These are phyloP conservation scores for Anarsia innoxiella DNA, from an alignment of 2,888 invertebrate genomes.

Conservation along the genomic window DNA sequence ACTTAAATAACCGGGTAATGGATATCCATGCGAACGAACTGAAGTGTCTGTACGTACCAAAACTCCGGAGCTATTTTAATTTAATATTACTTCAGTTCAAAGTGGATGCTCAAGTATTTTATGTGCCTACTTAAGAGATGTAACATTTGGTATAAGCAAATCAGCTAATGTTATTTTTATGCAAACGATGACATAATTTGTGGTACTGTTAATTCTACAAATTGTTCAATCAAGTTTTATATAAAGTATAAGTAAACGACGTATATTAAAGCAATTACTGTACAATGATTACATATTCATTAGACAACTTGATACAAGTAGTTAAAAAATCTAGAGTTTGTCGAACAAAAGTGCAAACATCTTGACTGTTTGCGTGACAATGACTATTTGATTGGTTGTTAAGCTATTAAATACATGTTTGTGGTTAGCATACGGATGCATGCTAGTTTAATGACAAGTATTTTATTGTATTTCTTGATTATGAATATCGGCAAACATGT, in stretches of 20 bases:
- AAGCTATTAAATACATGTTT: slow-evolving; percentile 23
- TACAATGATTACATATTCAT: no score
- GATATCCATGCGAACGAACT: slow-evolving; percentile 35
- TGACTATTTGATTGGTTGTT: slow-evolving; percentile 21
- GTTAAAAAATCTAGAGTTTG: no score
- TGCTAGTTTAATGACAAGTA: slow-evolving; percentile 6
- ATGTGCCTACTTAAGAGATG: slow-evolving; percentile 32
- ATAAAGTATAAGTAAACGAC: no score
- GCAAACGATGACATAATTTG: no score
- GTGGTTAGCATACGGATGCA: slow-evolving; percentile 16
- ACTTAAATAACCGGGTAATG: slow-evolving; percentile 28
- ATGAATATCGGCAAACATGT: no score
- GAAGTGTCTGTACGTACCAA: slow-evolving; percentile 32
- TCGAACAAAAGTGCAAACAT: slow-evolving; percentile 18
- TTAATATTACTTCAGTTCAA: slow-evolving; percentile 36
- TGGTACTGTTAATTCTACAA: no score
- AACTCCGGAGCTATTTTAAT: slow-evolving; percentile 44
- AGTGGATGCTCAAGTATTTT: slow-evolving; percentile 41
- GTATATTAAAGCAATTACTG: no score
- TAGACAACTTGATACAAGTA: no score
- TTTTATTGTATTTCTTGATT: no score
- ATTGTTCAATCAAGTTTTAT: no score
- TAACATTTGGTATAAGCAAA: slow-evolving; percentile 26
- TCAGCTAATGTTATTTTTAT: slow-evolving; percentile 43
- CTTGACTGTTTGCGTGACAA: slow-evolving; percentile 18